Base-by-base conservation (phyloP, 2,888 invertebrate genomes). In the Mythimna pallens region DNA sequence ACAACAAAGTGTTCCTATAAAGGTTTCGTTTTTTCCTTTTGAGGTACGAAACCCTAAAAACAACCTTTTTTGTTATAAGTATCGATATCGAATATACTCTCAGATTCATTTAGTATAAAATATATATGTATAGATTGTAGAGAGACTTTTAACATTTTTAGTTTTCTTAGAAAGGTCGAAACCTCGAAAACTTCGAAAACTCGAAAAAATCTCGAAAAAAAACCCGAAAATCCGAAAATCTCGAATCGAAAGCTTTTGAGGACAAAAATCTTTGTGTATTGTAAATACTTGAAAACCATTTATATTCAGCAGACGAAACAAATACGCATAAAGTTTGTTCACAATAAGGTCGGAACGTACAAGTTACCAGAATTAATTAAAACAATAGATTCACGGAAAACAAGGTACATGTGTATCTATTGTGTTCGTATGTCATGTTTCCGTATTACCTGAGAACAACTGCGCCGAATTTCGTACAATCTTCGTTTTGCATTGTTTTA, bases 361-460 rank as follows among this genome's bases (percentile, higher is more conserved):
- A 34, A 14, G 14, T n/a, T 57, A 57, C 34, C 40, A 61, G n/a
- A 61, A 3, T 52, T 73, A 73, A 64, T 64, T 84, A 71, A 66
- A 68, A 81, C 61, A 77, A 82, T 82, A 66, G 65, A 70, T 84
- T 73, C 69, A 70, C 82, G 69, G 67, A 68, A 82, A 78, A 73
- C 57, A 50, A 52, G 50, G 17, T 62, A 55, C 25, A 55, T 17
- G 43, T 57, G 14, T 65, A 58, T 72, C 63, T 68, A 82, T 76
- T 80, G 85, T 85, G 47, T 76, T 76, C 58, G 50, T 68, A 52
- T 81, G 64, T 65, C 76, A 73, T 50, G 73, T 74, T 86, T 81
- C 84, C 81, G 67, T 76, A 76, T 73, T 69, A 78, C 81, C 66
- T 84, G 78, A 65, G 86, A 84, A 84, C 54, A 22, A 20, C 64